Evolutionary conservation across 2,113 vertebrate species (phyloP), one percentile per base, ranked within the genome.

Genomic region (Plecturocebus donacophilus): DNA sequence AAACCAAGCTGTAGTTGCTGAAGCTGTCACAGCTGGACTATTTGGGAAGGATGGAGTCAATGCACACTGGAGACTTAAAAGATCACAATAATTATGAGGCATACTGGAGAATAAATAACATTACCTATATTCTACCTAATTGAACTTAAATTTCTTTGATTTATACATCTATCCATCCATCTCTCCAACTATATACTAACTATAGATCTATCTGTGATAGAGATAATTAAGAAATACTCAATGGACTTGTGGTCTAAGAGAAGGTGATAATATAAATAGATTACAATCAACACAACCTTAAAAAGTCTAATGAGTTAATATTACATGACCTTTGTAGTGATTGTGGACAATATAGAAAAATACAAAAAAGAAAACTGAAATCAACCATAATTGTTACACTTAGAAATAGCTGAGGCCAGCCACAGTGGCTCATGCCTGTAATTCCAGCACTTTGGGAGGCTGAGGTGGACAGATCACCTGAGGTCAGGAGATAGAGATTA

Each of bases 41-140:
- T 75, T 30, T 77, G 58, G 45, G 16, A 91, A 95, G 66, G 83
- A 85, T 30, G 79, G 42, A 42, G 71, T 73, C 91, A 71, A 38
- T 77, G 79, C n/a, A 61, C 14, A 42, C 87, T 93, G 92, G 32
- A 88, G 30, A 68, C 95, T 97, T 91, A 86, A 96, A 84, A 93
- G 35, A 96, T 45, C 42, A 82, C 21, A 91, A 91, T 83, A 95
- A 76, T 85, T 19, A 84, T 71, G 35, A 95, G 32, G 52, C 42
- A 87, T 3, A 11, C 25, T 56, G 38, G 35, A 89, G 8, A 38
- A 75, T 61, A 68, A 87, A 68, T 4, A 82, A 49, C 91, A 83
- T 68, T 19, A 88, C 47, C 73, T 85, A 56, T 80, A 61, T 49
- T 23, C n/a, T 79, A 87, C 45, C 40, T 35, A 76, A 32, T 32